Base-by-base conservation (phyloP, 2,888 invertebrate species). In the Agrilus cyanescens region DNA sequence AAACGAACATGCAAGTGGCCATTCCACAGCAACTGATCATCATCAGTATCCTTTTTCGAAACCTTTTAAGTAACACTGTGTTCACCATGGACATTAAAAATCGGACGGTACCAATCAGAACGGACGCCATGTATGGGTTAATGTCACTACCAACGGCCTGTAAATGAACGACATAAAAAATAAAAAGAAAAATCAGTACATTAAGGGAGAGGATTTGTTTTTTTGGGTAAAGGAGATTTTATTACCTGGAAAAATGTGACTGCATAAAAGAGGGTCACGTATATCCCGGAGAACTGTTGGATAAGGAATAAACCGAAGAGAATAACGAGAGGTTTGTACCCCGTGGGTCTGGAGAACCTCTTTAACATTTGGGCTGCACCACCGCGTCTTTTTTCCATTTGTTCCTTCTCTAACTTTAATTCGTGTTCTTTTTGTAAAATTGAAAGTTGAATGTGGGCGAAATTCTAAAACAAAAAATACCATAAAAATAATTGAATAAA, bases 211-310 rank as follows among this genome's bases (percentile, higher is more conserved):
- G 4, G 14, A 33, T 13, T 32, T 4, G 12, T 12, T 25, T 33
- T 37, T n/a, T n/a, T n/a, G n/a, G 5, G 14, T 2, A 5, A 8
- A 33, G 4, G 14, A 33, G 4, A 34, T 4, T 2, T 12, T 25
- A 32, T 37, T 57, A 74, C 74, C 58, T 73, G 58, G 52, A 76
- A 74, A 60, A 76, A 74, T 12, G 70, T 71, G 16, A 77, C 74
- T 0, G 76, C 75, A 54, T 75, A 76, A 58, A 76, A 77, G 2
- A 76, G 61, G 1, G 75, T 76, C 6, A 76, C 73, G 52, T 77
- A 77, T 48, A 77, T 75, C 32, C 77, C 77, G 16, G 74, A 69
- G 49, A 74, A 75, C 51, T 77, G 75, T 57, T 77, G 76, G 52
- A 75, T 73, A 35, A 71, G 61, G 57, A 76, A 77, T 12, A 77